A percentile compares a stretch with the other conserved stretches of the same genome.
These are phyloP conservation scores for Cephalopterus ornatus DNA, from an alignment of 2,113 vertebrate genomes.

Conservation along the genomic window DNA sequence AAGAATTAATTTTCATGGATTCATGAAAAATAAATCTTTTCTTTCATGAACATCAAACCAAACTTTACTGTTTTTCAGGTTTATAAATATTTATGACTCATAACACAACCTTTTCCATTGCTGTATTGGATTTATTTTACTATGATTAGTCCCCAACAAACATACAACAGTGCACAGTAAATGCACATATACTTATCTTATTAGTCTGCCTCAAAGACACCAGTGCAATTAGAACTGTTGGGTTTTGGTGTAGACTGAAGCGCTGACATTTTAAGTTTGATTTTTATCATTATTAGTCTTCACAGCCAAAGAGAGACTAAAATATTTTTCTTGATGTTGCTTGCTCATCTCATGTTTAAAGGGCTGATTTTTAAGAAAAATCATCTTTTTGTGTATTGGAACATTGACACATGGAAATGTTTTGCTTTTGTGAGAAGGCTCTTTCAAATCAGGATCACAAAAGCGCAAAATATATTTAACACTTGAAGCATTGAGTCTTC, in stretches of 20 bases:
- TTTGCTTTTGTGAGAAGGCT: not conserved
- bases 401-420: not conserved
- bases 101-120: conserved; percentile 3
- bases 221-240: not conserved
- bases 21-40: not conserved
- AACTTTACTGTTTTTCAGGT: not conserved
- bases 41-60: not conserved
- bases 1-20: conserved; percentile 35
- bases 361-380: not conserved
- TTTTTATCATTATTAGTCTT: not conserved
- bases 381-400: not conserved
- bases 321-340: not conserved
- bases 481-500: not conserved
- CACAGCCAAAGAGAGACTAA: not conserved
- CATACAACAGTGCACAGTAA: not conserved
- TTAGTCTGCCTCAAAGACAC: not conserved
- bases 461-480: not conserved
- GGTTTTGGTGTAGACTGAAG: not conserved
- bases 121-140: not conserved
- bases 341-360: not conserved
- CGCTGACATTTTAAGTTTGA: not conserved
- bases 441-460: not conserved
- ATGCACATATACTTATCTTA: not conserved
- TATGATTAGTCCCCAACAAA: not conserved
- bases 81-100: conserved; percentile 30